Conservation (phyloP, 2,797 vertebrate genomes). For the Melanotaenia nigrans region DNA sequence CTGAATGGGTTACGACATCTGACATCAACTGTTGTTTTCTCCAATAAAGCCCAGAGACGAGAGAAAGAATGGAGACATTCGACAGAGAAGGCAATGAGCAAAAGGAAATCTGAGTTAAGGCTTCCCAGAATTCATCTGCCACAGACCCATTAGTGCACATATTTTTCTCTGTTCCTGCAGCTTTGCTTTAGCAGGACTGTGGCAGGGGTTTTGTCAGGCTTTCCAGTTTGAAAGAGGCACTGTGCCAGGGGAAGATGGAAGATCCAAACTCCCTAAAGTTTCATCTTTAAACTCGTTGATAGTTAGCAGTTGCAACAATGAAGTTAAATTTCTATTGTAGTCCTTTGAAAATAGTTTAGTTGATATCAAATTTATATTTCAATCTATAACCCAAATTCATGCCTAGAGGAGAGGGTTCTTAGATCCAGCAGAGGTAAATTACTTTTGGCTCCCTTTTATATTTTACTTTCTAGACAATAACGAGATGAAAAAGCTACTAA, state of each 20-base stretch:
- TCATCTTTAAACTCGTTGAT: background rate
- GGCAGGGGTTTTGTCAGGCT: conserved; percentile 53
- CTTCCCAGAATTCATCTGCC: conserved; percentile 38
- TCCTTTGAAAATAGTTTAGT: background rate
- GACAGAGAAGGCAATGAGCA: conserved; percentile 1
- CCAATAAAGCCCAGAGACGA: conserved; percentile 15
- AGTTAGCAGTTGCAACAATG: background rate
- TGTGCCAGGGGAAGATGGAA: conserved; percentile 24
- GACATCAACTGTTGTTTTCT: conserved; percentile 57
- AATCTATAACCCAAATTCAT: background rate
- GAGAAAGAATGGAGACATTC: conserved; percentile 11
- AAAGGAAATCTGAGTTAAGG: conserved; percentile 35
- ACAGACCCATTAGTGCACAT: conserved; percentile 2
- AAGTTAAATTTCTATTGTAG: background rate
- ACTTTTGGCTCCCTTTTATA: conserved; percentile 7
- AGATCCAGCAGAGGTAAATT: conserved; percentile 6
- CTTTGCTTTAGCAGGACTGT: conserved; percentile 45
- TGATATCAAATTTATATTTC: background rate
- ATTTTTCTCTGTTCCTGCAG: conserved; percentile 44
- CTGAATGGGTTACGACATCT: conserved; percentile 53
- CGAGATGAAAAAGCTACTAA: conserved; percentile 49
- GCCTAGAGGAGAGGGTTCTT: background rate
- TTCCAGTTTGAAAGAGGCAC: conserved; percentile 48
- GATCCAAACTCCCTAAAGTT: conserved; percentile 27
- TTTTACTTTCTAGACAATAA: conserved; percentile 30